Evolutionary conservation across 53 echinoderm and acorn worm genomes (phyloP).

Genomic region (Patiria pectinifera): DNA sequence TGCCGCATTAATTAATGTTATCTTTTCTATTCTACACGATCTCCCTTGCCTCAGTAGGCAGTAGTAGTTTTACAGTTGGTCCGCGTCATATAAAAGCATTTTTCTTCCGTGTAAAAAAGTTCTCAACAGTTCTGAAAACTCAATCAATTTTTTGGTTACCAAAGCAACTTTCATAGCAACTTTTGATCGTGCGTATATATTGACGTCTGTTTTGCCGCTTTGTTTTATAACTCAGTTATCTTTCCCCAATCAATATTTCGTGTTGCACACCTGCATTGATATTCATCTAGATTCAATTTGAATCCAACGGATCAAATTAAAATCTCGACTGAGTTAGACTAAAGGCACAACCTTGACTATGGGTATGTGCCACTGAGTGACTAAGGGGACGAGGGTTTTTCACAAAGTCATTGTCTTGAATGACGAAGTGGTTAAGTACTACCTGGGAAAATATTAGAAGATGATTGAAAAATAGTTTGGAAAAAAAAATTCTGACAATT

Average conservation of each 20-base stretch:
- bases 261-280: slow-evolving; percentile 12
- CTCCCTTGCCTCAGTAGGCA: no score
- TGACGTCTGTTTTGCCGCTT: not conserved
- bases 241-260: not conserved
- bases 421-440: not conserved
- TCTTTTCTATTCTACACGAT: no score
- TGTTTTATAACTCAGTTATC: slow-evolving; percentile 25
- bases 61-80: no score
- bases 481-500: no score
- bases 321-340: not conserved
- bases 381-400: not conserved
- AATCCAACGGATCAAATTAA: slow-evolving; percentile 7
- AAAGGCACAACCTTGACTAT: not conserved
- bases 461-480: no score
- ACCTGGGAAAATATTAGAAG: not conserved
- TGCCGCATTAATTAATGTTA: no score
- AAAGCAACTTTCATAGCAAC: not conserved
- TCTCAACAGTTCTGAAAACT: not conserved
- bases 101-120: no score
- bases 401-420: not conserved
- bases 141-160: not conserved
- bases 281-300: slow-evolving; percentile 21
- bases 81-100: no score
- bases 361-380: not conserved
- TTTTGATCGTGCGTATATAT: not conserved